Conservation (phyloP, 2,797 vertebrate species). For the Rhabdophis nuchalis region DNA sequence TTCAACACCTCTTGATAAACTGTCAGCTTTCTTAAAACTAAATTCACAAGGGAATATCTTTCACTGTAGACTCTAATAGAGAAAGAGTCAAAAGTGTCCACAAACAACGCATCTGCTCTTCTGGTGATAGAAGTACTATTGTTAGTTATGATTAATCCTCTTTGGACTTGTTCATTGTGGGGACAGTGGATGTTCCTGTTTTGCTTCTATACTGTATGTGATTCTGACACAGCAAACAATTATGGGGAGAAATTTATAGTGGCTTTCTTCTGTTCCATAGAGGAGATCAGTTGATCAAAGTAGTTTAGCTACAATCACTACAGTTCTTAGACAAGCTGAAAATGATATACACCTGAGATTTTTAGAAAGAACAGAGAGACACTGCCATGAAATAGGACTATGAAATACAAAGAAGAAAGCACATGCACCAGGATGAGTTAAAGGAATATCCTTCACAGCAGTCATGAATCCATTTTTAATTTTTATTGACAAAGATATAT, state of each 20-base stretch:
- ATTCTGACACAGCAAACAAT: not conserved
- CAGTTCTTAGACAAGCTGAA: not conserved
- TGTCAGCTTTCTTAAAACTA: not conserved
- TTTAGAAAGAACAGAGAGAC: not conserved
- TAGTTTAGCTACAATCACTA: not conserved
- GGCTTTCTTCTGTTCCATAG: not conserved
- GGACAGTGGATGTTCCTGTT: not conserved
- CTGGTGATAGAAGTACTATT: not conserved
- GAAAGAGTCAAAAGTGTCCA: not conserved
- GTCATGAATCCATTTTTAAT: not conserved
- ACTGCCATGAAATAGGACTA: not conserved
- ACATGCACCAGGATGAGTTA: not conserved
- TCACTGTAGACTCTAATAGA: not conserved
- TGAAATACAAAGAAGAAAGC: not conserved
- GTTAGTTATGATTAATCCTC: not conserved
- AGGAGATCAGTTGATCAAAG: not conserved
- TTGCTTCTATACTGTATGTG: not conserved
- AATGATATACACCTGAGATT: not conserved
- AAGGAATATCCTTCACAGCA: not conserved
- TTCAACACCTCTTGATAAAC: not conserved
- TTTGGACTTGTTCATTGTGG: not conserved
- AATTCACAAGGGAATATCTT: constrained; percentile 12
- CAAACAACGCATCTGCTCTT: not conserved
- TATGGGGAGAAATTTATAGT: not conserved
- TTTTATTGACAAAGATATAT: not conserved